Conservation (phyloP, 2,888 invertebrate genomes). For the Ditula angustiorana region DNA sequence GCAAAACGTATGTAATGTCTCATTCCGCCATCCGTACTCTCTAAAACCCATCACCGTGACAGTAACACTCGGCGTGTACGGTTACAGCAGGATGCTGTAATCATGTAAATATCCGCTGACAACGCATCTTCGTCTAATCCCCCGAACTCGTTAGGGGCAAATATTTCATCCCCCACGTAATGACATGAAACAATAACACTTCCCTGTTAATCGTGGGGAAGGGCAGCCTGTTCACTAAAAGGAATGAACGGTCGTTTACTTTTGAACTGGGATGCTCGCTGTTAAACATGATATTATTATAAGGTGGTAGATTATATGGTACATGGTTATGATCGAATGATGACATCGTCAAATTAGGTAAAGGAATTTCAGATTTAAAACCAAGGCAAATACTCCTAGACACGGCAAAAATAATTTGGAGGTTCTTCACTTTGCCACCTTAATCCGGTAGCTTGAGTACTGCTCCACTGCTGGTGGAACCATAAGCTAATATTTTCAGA, state of each 20-base stretch:
- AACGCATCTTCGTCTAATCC: constrained; percentile 11
- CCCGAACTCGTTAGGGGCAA: constrained; percentile 28
- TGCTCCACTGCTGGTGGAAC: no score
- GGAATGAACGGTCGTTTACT: neutral
- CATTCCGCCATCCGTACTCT: neutral
- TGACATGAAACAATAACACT: constrained; percentile 38
- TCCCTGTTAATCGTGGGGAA: constrained; percentile 8
- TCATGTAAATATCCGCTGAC: constrained; percentile 32
- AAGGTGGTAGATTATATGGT: no score
- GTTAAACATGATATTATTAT: neutral
- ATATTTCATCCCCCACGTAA: constrained; percentile 24
- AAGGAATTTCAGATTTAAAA: no score
- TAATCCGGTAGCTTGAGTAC: no score
- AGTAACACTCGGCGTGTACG: neutral
- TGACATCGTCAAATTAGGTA: no score
- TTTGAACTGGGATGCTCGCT: neutral
- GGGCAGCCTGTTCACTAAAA: neutral
- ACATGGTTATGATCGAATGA: no score
- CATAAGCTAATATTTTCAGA: no score
- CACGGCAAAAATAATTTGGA: no score
- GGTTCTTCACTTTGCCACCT: no score
- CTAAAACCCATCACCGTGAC: neutral
- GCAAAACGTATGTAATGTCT: neutral
- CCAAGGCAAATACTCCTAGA: no score
- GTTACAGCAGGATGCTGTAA: neutral